These are phyloP conservation scores for Eremophila alpestris DNA, from an alignment of 2,797 vertebrate genomes.

Conservation along the genomic window DNA sequence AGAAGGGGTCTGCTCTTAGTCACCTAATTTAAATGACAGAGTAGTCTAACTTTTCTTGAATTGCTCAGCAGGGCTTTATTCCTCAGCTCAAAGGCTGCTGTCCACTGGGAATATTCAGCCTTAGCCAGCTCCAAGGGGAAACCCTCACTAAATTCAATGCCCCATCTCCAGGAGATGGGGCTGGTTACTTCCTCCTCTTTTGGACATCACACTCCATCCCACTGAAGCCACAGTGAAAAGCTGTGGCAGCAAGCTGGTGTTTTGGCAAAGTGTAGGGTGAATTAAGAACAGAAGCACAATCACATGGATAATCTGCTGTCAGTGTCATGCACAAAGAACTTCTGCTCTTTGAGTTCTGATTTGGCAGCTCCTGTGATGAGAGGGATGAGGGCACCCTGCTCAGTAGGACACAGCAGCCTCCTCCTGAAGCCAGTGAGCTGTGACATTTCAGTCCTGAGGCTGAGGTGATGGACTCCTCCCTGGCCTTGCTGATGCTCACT, in stretches of 20 bases:
- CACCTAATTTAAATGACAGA: neutral
- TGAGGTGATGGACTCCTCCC: neutral
- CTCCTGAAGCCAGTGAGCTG: neutral
- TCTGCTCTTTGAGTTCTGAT: neutral
- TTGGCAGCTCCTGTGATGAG: neutral
- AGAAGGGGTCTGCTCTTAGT: neutral
- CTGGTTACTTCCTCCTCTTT: neutral
- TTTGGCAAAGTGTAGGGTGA: rapidly evolving
- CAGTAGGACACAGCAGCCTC: neutral
- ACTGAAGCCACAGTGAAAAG: neutral
- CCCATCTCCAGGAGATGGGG: neutral
- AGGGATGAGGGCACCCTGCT: neutral
- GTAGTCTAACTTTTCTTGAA: neutral
- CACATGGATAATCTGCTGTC: neutral
- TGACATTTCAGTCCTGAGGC: neutral
- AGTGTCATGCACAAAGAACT: neutral
- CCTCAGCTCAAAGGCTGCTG: neutral
- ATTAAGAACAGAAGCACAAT: neutral
- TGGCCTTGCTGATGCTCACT: neutral
- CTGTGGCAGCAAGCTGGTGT: rapidly evolving
- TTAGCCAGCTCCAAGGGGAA: neutral
- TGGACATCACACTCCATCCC: neutral
- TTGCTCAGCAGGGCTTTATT: neutral
- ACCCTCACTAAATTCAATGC: neutral
- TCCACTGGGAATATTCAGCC: neutral